Percentiles rank a stretch among this genome's conserved stretches.
These are phyloP conservation scores for Loris lydekkerianus DNA, from an alignment of 2,797 vertebrate species.

Conservation along the genomic window DNA sequence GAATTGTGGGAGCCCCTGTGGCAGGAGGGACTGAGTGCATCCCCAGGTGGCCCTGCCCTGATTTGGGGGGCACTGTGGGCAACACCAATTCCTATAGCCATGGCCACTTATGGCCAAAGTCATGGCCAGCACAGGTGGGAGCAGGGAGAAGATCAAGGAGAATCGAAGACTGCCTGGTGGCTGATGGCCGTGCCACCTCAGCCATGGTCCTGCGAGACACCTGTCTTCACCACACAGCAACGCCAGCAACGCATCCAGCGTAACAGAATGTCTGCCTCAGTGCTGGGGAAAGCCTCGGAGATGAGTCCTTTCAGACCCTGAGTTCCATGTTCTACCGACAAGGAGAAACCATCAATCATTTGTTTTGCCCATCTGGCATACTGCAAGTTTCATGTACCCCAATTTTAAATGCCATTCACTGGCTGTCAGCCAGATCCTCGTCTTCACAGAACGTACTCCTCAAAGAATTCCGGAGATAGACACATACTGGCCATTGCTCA, in stretches of 20 bases:
- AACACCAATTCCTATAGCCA: background rate
- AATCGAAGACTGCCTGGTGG: background rate
- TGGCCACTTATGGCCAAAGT: no score
- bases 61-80: background rate
- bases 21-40: background rate
- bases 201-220: background rate
- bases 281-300: slow-evolving; percentile 37
- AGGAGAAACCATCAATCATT: slow-evolving; percentile 48
- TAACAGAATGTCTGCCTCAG: background rate
- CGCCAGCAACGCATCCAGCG: background rate
- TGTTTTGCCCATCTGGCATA: slow-evolving; percentile 29
- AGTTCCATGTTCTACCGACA: background rate
- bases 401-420: slow-evolving; percentile 10
- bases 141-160: background rate
- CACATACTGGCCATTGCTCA: background rate
- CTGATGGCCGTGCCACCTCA: background rate
- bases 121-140: background rate
- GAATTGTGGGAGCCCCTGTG: background rate
- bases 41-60: background rate
- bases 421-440: background rate
- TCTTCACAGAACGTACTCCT: background rate
- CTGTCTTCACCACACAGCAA: background rate
- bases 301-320: background rate
- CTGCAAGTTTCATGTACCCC: slow-evolving; percentile 38
- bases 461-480: background rate